Percentiles rank a stretch among this genome's conserved stretches.
These are phyloP conservation scores for Eulemur coronatus DNA, from an alignment of 2,797 vertebrate species.

Conservation along the genomic window DNA sequence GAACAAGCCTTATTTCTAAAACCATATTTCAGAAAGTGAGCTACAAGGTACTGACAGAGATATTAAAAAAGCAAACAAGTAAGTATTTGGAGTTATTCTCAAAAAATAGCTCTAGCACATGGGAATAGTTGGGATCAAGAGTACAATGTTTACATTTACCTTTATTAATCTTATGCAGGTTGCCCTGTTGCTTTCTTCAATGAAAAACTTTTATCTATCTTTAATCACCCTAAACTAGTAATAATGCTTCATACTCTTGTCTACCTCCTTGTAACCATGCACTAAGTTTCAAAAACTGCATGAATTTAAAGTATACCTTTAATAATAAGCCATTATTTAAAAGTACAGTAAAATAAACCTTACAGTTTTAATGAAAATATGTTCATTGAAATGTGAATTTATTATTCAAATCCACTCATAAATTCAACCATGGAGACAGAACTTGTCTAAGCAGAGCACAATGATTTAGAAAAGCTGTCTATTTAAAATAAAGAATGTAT, in stretches of 20 bases:
- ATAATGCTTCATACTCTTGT: conserved; percentile 78
- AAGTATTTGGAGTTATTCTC: neutral
- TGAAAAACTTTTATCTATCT: conserved; percentile 77
- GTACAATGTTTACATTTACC: neutral
- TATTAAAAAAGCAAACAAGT: conserved; percentile 20
- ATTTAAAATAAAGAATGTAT: conserved; percentile 91
- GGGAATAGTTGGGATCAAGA: conserved; percentile 12
- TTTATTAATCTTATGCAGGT: conserved; percentile 59
- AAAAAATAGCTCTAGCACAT: neutral
- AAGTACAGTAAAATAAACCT: conserved; percentile 91
- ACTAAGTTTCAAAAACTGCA: conserved; percentile 86
- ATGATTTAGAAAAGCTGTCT: conserved; percentile 91
- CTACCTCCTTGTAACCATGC: conserved; percentile 83
- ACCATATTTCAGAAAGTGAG: conserved; percentile 59
- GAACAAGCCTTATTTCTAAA: conserved; percentile 76
- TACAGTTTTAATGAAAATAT: conserved; percentile 91
- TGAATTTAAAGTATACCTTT: conserved; percentile 88
- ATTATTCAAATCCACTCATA: conserved; percentile 91
- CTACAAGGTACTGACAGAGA: conserved; percentile 14
- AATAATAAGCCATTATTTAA: conserved; percentile 90
- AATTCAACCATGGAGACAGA: conserved; percentile 89
- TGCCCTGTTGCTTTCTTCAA: conserved; percentile 67
- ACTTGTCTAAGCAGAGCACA: conserved; percentile 90
- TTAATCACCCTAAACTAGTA: conserved; percentile 75
- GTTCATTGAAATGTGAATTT: conserved; percentile 92